Evolutionary conservation across 2,888 invertebrate species (phyloP).

Genomic region (Sclerodermus sp.): DNA sequence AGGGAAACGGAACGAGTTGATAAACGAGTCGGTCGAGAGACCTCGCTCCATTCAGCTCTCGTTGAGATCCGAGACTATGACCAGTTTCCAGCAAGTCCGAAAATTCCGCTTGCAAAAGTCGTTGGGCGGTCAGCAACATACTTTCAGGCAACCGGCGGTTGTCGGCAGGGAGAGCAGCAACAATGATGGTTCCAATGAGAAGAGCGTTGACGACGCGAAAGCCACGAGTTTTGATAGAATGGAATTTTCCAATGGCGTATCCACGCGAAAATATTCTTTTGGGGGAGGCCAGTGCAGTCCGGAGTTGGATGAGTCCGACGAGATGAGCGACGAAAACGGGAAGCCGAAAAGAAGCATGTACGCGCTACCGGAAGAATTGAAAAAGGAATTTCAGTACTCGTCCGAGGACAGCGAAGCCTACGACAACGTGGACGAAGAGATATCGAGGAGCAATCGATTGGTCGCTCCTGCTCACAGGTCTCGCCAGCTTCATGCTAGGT

Average conservation of each 20-base stretch:
- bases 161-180: slow-evolving; percentile 21
- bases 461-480: slow-evolving; percentile 33
- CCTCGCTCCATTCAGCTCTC: background rate
- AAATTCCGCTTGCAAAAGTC: slow-evolving; percentile 43
- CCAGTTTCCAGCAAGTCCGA: slow-evolving; percentile 40
- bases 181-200: slow-evolving; percentile 12
- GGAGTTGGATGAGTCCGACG: background rate
- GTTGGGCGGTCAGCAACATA: too few species aligned
- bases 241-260: background rate
- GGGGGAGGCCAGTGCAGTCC: background rate
- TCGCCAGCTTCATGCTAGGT: slow-evolving; percentile 44
- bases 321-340: slow-evolving; percentile 1
- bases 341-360: slow-evolving; percentile 18
- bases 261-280: slow-evolving; percentile 1
- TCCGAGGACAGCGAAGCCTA: slow-evolving; percentile 29
- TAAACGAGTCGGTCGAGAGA: too few species aligned
- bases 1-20: too few species aligned
- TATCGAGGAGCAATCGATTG: background rate
- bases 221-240: slow-evolving; percentile 3
- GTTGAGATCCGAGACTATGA: slow-evolving; percentile 39
- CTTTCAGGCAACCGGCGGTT: too few species aligned
- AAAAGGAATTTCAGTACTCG: slow-evolving; percentile 27
- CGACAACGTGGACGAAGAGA: background rate
- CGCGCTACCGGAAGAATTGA: slow-evolving; percentile 27
- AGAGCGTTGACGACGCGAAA: background rate